These are phyloP conservation scores for Ophioninae sp. DNA, from an alignment of 2,888 invertebrate species.

Conservation along the genomic window DNA sequence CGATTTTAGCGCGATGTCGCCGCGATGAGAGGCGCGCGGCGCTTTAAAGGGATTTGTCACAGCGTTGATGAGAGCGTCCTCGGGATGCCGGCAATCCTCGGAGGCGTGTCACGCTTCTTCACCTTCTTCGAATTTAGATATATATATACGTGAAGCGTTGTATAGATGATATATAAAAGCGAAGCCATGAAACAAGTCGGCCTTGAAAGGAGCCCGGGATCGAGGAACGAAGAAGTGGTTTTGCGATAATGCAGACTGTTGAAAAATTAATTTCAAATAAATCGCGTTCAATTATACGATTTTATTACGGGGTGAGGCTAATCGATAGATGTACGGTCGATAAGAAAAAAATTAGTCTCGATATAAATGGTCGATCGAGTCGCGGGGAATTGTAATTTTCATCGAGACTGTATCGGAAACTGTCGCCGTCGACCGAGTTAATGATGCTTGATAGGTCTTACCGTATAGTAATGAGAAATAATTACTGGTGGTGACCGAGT, in stretches of 20 bases:
- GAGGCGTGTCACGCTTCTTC: slow-evolving; percentile 64
- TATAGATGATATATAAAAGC: slow-evolving; percentile 49
- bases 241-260: slow-evolving; percentile 18
- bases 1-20: slow-evolving; percentile 59
- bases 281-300: slow-evolving; percentile 15
- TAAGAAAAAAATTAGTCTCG: too few relatives aligned
- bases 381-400: too few relatives aligned
- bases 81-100: slow-evolving; percentile 62
- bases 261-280: slow-evolving; percentile 51
- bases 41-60: slow-evolving; percentile 72
- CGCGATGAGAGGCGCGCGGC: slow-evolving; percentile 60
- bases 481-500: too few relatives aligned
- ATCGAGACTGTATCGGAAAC: too few relatives aligned
- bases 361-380: too few relatives aligned
- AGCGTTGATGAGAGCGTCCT: slow-evolving; percentile 65
- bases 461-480: too few relatives aligned
- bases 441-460: too few relatives aligned
- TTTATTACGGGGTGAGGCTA: background rate
- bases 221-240: slow-evolving; percentile 41
- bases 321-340: background rate
- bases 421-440: too few relatives aligned
- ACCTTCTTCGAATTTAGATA: slow-evolving; percentile 34
- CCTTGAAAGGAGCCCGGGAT: slow-evolving; percentile 60
- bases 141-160: slow-evolving; percentile 5
- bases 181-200: slow-evolving; percentile 58